A percentile compares a stretch with the other conserved stretches of the same genome.
Conservation (phyloP, 1,140 invertebrate species). For the Delia radicum region DNA sequence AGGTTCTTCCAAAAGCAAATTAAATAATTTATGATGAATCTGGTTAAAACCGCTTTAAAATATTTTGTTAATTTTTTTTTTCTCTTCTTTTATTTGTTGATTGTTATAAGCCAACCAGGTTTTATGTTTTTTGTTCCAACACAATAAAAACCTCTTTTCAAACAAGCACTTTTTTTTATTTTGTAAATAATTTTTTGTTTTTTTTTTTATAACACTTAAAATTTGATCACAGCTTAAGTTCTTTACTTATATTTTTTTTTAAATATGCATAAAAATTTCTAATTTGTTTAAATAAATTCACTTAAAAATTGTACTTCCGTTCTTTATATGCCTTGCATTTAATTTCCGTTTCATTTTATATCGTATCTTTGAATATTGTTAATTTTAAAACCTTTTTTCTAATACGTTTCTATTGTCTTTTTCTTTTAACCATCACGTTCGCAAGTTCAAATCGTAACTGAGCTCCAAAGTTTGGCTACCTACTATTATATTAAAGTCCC, state of each 20-base stretch:
- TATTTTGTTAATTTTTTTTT: too few relatives aligned
- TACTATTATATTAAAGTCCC: slow-evolving; percentile 5
- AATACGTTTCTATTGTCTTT: not conserved
- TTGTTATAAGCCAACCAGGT: not conserved
- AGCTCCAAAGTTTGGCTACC: slow-evolving; percentile 13
- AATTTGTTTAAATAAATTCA: not conserved
- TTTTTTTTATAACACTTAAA: not conserved
- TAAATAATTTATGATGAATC: not conserved
- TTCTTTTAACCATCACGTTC: not conserved
- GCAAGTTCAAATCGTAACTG: slow-evolving; percentile 13
- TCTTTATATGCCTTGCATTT: not conserved
- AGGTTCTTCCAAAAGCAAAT: not conserved
- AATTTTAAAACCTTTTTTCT: not conserved
- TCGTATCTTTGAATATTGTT: not conserved
- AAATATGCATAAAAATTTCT: not conserved
- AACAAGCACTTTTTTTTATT: slow-evolving; percentile 11
- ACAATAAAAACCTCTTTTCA: not conserved
- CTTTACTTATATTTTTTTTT: not conserved
- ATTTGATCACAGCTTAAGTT: too few relatives aligned
- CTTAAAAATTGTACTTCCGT: not conserved
- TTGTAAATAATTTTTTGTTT: slow-evolving; percentile 1
- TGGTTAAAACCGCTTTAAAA: slow-evolving; percentile 1
- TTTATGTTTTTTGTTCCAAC: not conserved
- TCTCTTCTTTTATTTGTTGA: too few relatives aligned
- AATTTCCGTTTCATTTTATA: slow-evolving; percentile 5